Conservation (phyloP, 1,140 invertebrate species). For the Potamilus streckersoni region DNA sequence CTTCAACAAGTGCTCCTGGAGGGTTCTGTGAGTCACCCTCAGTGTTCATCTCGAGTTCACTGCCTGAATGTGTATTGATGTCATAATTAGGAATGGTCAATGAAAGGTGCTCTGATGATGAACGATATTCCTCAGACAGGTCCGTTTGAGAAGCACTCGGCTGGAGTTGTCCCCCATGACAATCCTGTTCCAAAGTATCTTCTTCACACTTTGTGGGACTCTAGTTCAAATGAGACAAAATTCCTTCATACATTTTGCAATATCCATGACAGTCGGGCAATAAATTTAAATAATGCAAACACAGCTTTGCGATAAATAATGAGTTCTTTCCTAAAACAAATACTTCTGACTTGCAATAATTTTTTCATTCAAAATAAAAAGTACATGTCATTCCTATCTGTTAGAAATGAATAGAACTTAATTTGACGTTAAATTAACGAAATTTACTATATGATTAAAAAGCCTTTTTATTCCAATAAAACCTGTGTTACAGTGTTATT, state of each 20-base stretch:
- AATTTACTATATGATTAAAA: too few species aligned
- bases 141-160: constrained; percentile 4
- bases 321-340: too few species aligned
- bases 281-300: neutral
- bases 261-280: constrained; percentile 1
- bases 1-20: constrained; percentile 40
- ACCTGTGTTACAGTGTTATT: too few species aligned
- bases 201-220: neutral
- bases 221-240: constrained; percentile 4
- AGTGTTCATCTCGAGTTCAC: constrained; percentile 49
- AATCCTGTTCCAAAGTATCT: neutral
- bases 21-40: constrained; percentile 49
- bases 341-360: too few species aligned
- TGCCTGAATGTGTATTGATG: constrained; percentile 22
- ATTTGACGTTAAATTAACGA: too few species aligned
- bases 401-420: too few species aligned
- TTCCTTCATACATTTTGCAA: constrained; percentile 6
- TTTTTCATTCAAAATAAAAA: too few species aligned
- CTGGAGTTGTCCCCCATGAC: constrained; percentile 5
- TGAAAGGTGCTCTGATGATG: constrained; percentile 22
- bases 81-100: constrained; percentile 22
- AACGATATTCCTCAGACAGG: neutral
- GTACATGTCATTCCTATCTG: too few species aligned
- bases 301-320: too few species aligned
- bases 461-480: too few species aligned